Evolutionary conservation across 1,140 invertebrate genomes (phyloP), one percentile per base, ranked within the genome.

Genomic region (Euborellia annulipes): DNA sequence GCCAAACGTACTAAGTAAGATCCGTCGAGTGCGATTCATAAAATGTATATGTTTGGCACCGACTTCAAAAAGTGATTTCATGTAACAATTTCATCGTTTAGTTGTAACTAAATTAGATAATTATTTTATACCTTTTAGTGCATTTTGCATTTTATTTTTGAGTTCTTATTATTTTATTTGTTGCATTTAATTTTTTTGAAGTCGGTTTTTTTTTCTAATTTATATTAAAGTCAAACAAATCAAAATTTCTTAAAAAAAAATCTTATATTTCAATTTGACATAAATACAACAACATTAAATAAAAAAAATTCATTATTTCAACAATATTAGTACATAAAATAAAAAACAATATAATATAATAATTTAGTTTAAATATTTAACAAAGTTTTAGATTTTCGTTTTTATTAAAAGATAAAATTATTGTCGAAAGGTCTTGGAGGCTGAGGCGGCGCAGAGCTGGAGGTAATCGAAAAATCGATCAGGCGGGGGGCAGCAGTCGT

Each of bases 271-370:
- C 37, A 17, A 23, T 41, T 41, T 22, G 23, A 19, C 40, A 20
- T 22, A 22, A 41, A 3, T 14, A 19, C 23, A 20, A 17, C 40
- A 41, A 22, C 23, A 23, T n/a, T 20, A n/a, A 23, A 13, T 22
- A 19, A 22, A 19, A 19, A n/a, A 41, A 22, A 6, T 41, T 41
- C 19, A 16, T 21, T 27, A 27, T 27, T 27, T 27, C 23, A 27
- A 27, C 23, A 27, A 27, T 27, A 27, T 17, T n/a, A 8, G 40
- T 17, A 21, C 40, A 41, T 14, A 41, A 41, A 20, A 19, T 22
- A 22, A 41, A 41, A 41, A 41, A 19, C 20, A 41, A 41, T 17
- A 17, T 16, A 16, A 39, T 20, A 39, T 39, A 16, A 20, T 16
- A 17, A 17, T 39, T 17, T 20, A 20, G 11, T 20, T 39, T 39